Evolutionary conservation across 1,140 invertebrate genomes (phyloP).

Genomic region (Aphidius ervi): DNA sequence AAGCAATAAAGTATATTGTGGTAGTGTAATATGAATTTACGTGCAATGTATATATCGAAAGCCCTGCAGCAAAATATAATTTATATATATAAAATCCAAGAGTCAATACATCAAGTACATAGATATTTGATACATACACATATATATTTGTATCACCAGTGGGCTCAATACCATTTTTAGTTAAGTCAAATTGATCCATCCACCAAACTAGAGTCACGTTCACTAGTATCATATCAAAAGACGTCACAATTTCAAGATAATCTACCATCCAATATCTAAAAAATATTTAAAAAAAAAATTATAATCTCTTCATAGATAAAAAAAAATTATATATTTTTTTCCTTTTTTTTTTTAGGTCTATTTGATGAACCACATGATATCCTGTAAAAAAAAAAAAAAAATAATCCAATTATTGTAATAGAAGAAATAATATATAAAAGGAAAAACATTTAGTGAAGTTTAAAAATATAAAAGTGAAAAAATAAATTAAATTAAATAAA

Average conservation of each 20-base stretch:
- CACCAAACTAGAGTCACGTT: constrained; percentile 17
- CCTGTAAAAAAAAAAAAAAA: constrained; percentile 3
- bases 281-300: too few relatives aligned
- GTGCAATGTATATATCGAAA: constrained; percentile 20
- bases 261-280: not conserved
- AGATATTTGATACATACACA: constrained; percentile 4
- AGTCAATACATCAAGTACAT: constrained; percentile 19
- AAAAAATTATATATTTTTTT: not conserved
- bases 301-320: not conserved
- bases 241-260: not conserved
- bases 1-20: constrained; percentile 6
- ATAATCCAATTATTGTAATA: not conserved
- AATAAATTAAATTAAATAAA: not conserved
- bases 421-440: constrained; percentile 4
- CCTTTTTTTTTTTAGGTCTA: not conserved
- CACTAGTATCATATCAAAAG: not conserved
- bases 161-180: constrained; percentile 25
- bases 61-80: constrained; percentile 25
- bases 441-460: not conserved
- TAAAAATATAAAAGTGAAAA: not conserved
- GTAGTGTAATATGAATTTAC: constrained; percentile 13
- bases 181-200: constrained; percentile 25
- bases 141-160: constrained; percentile 7
- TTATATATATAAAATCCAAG: not conserved
- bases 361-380: not conserved